Evolutionary conservation across 2,888 invertebrate genomes (phyloP).

Genomic region (Carterocephalus palaemon): DNA sequence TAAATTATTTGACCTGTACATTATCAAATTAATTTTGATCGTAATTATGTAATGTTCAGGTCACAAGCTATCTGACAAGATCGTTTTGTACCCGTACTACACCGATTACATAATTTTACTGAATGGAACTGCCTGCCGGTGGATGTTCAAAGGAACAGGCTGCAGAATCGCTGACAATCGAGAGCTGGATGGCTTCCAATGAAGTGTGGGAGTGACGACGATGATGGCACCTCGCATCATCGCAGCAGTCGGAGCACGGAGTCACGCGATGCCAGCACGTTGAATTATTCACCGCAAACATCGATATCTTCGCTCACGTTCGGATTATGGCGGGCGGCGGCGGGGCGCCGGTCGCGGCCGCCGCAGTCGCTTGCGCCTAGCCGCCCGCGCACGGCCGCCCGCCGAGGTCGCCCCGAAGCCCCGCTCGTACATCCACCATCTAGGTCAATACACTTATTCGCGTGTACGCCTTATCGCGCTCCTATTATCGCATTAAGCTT

Average conservation of each 20-base stretch:
- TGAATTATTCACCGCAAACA: constrained; percentile 70
- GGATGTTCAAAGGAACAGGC: neutral
- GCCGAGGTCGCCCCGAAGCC: constrained; percentile 68
- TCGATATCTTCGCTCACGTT: constrained; percentile 69
- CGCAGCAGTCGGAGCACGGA: constrained; percentile 32
- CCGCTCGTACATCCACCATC: constrained; percentile 58
- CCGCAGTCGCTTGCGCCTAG: constrained; percentile 69
- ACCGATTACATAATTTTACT: constrained; percentile 2
- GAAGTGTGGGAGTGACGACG: constrained; percentile 55
- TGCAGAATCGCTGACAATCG: constrained; percentile 46
- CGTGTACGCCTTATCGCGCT: constrained; percentile 73
- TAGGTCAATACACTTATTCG: constrained; percentile 75
- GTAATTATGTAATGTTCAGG: too few relatives aligned
- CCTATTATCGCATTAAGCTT: constrained; percentile 75
- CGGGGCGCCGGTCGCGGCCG: constrained; percentile 59
- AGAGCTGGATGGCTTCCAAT: constrained; percentile 65
- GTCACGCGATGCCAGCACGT: constrained; percentile 55
- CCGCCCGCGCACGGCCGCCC: constrained; percentile 67
- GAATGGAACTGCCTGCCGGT: neutral
- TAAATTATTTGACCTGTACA: too few relatives aligned
- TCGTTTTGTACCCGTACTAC: too few relatives aligned
- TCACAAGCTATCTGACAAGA: too few relatives aligned
- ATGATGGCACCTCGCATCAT: constrained; percentile 31
- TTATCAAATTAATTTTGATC: neutral
- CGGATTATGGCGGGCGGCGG: constrained; percentile 65